Base-by-base conservation (phyloP, 2,797 vertebrate genomes). In the Arremon brunneinucha region DNA sequence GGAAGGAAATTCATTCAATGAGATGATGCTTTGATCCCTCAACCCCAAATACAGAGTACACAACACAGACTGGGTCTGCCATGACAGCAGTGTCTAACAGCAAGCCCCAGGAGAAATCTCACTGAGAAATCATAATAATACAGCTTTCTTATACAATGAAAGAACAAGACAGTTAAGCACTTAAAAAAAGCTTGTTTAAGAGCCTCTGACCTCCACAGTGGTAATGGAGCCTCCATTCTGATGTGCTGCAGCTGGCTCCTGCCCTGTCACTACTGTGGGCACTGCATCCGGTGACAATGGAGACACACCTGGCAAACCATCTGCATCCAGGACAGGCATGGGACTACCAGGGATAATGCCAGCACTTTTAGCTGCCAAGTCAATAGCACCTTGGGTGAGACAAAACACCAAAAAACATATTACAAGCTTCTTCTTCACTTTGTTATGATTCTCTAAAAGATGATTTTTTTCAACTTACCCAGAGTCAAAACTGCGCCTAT, bases 331-430 rank as follows among this genome's bases (percentile, higher is more conserved):
- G 63, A 98, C 98, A 39, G 95, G 98, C 83, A 98, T 88, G 14
- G 99, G 98, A 93, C 98, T 98, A 79, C 97, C 98, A 8, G 99
- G 99, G 85, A 99, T 99, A 96, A 99, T 99, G 71, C 99, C 99
- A 27, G 99, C 99, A 95, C 99, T 99, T 93, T 99, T 99, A n/a
- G 99, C 99, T 77, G 99, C 99, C 94, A 99, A 97, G 96, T 99
- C 99, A 19, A 99, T 99, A 87, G 99, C 98, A 98, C 99, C 99
- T 99, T 95, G 79, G 13, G 65, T 43, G 87, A 84, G 94, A 87
- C 32, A 84, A 46, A 88, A n/a, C 39, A 12, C 1, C 2, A 57
- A 76, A 72, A 69, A 9, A 2, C 6, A 12, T 27, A 37, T 88
- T 53, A 79, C 14, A 76, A 87, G 34, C 21, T 70, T 90, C 64